These are phyloP conservation scores for Lagocephalus sceleratus DNA, from an alignment of 2,797 vertebrate genomes.

Conservation along the genomic window DNA sequence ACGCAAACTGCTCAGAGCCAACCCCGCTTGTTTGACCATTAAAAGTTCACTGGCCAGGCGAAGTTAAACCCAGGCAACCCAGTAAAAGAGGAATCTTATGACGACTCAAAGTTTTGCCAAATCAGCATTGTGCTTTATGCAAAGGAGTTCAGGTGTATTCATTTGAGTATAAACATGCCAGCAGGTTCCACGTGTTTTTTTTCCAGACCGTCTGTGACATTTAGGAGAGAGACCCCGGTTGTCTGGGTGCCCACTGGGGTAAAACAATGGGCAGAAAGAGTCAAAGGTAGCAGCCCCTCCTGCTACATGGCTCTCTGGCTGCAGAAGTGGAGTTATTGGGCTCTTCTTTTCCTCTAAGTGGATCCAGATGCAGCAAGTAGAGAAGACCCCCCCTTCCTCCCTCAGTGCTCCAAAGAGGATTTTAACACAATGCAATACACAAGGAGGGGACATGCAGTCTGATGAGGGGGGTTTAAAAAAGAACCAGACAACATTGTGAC, in stretches of 20 bases:
- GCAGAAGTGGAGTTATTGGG: constrained; percentile 41
- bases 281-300: background rate
- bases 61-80: too few relatives aligned
- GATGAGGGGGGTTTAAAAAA: background rate
- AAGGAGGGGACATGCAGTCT: constrained; percentile 4
- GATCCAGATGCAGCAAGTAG: constrained; percentile 71
- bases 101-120: too few relatives aligned
- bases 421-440: constrained; percentile 46
- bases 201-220: constrained; percentile 21
- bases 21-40: too few relatives aligned
- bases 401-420: constrained; percentile 51
- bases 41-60: too few relatives aligned
- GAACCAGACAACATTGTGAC: constrained; percentile 8
- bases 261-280: constrained; percentile 41
- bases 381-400: constrained; percentile 49
- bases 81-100: too few relatives aligned
- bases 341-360: constrained; percentile 70
- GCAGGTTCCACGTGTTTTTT: constrained; percentile 1
- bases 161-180: constrained; percentile 3
- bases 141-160: background rate
- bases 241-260: constrained; percentile 36
- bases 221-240: constrained; percentile 37
- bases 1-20: background rate
- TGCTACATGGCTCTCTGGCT: constrained; percentile 33
- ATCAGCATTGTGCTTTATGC: too few relatives aligned